Conservation (phyloP, 2,113 vertebrate species). For the Corydoras maculifer region DNA sequence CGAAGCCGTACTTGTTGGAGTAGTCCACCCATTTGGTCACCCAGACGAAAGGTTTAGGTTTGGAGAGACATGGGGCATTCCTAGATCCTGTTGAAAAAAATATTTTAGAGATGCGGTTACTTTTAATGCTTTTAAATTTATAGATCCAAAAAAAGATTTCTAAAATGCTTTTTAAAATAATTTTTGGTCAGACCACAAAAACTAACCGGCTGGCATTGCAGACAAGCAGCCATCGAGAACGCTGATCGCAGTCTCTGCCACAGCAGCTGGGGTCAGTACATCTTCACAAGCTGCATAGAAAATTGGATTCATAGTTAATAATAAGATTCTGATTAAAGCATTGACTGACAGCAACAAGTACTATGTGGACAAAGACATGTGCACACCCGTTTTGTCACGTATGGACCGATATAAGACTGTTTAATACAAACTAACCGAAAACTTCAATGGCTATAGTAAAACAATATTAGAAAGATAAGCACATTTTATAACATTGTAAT, state of each 20-base stretch:
- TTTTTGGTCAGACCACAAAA: background rate
- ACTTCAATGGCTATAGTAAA: too few relatives aligned
- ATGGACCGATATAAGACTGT: too few relatives aligned
- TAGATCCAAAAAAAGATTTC: background rate
- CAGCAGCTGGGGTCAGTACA: constrained; percentile 71
- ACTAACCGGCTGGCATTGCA: constrained; percentile 84
- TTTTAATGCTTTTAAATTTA: background rate
- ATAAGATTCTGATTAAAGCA: too few relatives aligned
- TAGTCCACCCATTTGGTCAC: constrained; percentile 99
- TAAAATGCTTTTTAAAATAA: background rate
- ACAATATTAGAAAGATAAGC: too few relatives aligned
- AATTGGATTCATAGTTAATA: background rate
- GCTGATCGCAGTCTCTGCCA: constrained; percentile 77
- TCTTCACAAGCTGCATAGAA: constrained; percentile 78
- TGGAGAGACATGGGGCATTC: constrained; percentile 81
- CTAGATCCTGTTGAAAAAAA: constrained; percentile 66
- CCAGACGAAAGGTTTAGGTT: constrained; percentile 86
- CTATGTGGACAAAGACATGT: too few relatives aligned
- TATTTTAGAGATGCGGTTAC: background rate
- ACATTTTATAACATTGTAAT: too few relatives aligned
- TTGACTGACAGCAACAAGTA: too few relatives aligned
- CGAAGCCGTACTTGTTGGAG: constrained; percentile 96
- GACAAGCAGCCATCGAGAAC: constrained; percentile 81
- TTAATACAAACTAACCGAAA: too few relatives aligned
- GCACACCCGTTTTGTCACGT: too few relatives aligned